phyloP scores from a whole-genome alignment of 2,888 invertebrate species.

The Diploptera punctata region DNA sequence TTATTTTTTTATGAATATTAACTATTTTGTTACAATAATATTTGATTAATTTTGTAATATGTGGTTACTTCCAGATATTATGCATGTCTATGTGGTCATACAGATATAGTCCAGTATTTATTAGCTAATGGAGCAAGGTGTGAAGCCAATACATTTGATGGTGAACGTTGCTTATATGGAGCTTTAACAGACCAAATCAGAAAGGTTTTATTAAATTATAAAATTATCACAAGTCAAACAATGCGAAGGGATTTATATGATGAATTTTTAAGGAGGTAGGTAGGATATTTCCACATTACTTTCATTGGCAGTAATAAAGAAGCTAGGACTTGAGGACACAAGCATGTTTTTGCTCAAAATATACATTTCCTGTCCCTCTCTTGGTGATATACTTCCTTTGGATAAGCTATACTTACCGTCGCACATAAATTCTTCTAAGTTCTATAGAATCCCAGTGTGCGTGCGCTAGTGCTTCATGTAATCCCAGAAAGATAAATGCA shows the following conservation, averaged over 20 bases:
- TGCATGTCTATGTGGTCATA: constrained; percentile 61
- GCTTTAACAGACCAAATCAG: constrained; percentile 58
- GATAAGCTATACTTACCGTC: no score
- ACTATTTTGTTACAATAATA: no score
- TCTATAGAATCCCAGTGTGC: no score
- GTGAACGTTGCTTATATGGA: constrained; percentile 61
- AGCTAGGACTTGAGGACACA: no score
- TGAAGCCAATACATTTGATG: constrained; percentile 62
- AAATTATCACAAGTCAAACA: constrained; percentile 55
- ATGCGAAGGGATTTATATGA: constrained; percentile 57
- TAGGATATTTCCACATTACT: background rate
- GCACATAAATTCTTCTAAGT: no score
- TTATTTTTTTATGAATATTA: no score
- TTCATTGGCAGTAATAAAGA: constrained; percentile 26
- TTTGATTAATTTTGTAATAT: no score
- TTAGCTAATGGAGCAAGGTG: constrained; percentile 58
- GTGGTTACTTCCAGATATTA: constrained; percentile 53
- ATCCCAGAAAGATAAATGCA: no score
- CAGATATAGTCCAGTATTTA: constrained; percentile 56
- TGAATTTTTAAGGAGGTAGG: constrained; percentile 55
- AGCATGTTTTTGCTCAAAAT: no score
- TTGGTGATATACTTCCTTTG: no score
- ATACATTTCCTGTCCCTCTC: no score
- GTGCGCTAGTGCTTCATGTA: no score
- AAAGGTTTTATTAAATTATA: constrained; percentile 54